Base-by-base conservation (phyloP, 2,113 vertebrate species). In the Eudyptes chrysolophus region DNA sequence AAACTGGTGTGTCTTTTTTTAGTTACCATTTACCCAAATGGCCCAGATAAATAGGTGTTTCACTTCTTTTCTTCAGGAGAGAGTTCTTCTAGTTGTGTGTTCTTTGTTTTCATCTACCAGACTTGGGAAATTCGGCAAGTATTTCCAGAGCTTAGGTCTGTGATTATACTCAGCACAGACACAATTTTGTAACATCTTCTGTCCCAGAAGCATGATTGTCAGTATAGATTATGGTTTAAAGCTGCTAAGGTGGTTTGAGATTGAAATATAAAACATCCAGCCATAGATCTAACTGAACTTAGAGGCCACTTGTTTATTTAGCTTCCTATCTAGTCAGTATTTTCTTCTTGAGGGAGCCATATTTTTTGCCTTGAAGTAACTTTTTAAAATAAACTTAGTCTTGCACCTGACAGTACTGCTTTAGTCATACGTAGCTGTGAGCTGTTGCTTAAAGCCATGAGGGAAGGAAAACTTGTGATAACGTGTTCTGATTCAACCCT, bases 281-380 rank as follows among this genome's bases (percentile, higher is more conserved):
- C 40, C 68, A 11, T 32, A 77, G 36, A 60, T 69, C n/a, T 83
- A 90, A 80, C 25, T 30, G 74, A 93, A 87, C 14, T 69, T 72
- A 69, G 49, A 90, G 68, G 40, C 42, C 40, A 55, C 65, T 84
- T 74, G 8, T 92, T 89, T 83, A n/a, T 81, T 92, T 91, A 84
- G 77, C 65, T 96, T 94, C 68, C 66, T 78, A 0, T 82, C 16
- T 84, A 78, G 68, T 71, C 89, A 74, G 46, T 80, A 64, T 93
- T 94, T 85, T 91, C 49, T 61, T 94, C 69, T 75, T 20, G 49
- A 95, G 69, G 48, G 81, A 94, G 69, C 22, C 13, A 1, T 80
- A 24, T 48, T 66, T 94, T 94, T 87, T 94, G 65, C 77, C 52
- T 91, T 89, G 61, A 66, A 92, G 74, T 87, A 91, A 71, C 55